Conservation (phyloP, 2,113 vertebrate genomes). For the Sander lucioperca region DNA sequence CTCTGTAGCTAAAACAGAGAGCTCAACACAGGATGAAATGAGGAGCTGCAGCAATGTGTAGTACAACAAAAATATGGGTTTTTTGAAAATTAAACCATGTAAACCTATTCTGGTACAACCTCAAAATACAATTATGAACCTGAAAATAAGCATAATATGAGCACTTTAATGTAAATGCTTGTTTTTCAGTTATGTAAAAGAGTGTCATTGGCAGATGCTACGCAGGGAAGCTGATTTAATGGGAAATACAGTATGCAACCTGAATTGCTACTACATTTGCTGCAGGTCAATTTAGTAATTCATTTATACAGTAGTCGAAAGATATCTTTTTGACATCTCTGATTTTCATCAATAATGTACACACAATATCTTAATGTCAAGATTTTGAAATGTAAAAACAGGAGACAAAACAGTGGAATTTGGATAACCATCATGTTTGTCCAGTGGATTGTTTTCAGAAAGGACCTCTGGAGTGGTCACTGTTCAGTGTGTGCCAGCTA, state of each 20-base stretch:
- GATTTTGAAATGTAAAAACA: not conserved
- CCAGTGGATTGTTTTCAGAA: not conserved
- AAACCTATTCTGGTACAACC: too few species aligned
- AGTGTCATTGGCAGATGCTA: not conserved
- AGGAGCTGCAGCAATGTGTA: too few species aligned
- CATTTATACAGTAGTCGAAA: not conserved
- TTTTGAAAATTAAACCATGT: too few species aligned
- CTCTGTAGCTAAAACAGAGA: too few species aligned
- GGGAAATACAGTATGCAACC: not conserved
- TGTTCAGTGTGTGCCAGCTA: constrained; percentile 6
- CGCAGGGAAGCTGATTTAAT: not conserved
- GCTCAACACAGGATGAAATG: too few species aligned
- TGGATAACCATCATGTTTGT: constrained; percentile 9
- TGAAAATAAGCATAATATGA: too few species aligned
- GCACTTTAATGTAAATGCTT: not conserved
- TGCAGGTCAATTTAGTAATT: not conserved
- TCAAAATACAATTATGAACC: too few species aligned
- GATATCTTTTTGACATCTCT: not conserved
- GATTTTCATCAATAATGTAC: not conserved
- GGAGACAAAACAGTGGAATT: not conserved
- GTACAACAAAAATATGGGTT: too few species aligned
- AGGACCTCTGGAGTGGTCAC: not conserved
- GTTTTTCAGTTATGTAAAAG: constrained; percentile 4
- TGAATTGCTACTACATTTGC: not conserved
- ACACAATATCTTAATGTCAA: not conserved